Conservation (phyloP, 2,888 invertebrate species). For the Glaucopsyche alexis region DNA sequence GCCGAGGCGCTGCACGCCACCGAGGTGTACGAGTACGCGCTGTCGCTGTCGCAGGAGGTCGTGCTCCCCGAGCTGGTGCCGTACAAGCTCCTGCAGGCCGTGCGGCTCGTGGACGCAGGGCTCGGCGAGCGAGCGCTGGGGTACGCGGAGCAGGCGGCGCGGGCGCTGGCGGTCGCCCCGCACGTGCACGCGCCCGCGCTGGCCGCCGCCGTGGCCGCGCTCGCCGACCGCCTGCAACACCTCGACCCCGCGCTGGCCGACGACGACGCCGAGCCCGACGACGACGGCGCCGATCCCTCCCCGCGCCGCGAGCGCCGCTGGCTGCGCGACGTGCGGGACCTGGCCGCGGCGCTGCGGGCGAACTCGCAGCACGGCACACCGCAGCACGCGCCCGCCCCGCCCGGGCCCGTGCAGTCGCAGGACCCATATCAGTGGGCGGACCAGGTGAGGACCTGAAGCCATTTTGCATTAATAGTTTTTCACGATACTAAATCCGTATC, state of each 20-base stretch:
- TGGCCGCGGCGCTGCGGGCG: slow-evolving; percentile 46
- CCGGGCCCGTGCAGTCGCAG: slow-evolving; percentile 35
- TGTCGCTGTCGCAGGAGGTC: slow-evolving; percentile 87
- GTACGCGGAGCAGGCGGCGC: slow-evolving; percentile 90
- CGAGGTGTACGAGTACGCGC: slow-evolving; percentile 96
- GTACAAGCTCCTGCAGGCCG: slow-evolving; percentile 91
- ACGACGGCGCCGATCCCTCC: slow-evolving; percentile 53
- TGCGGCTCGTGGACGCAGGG: slow-evolving; percentile 86
- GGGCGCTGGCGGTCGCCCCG: slow-evolving; percentile 82
- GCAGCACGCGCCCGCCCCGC: slow-evolving; percentile 42
- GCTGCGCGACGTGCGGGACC: slow-evolving; percentile 52
- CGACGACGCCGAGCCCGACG: slow-evolving; percentile 55
- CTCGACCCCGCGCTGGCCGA: slow-evolving; percentile 78
- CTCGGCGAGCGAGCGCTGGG: slow-evolving; percentile 88
- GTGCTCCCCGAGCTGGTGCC: slow-evolving; percentile 87
- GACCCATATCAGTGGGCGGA: slow-evolving; percentile 45
- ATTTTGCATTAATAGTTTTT: neutral
- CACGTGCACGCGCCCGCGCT: slow-evolving; percentile 78
- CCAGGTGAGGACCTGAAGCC: slow-evolving; percentile 43
- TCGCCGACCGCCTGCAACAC: slow-evolving; percentile 81
- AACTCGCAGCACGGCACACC: slow-evolving; percentile 48
- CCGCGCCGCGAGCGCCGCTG: slow-evolving; percentile 60
- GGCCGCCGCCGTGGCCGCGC: slow-evolving; percentile 78
- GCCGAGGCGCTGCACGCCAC: slow-evolving; percentile 95
- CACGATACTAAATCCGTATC: too few species aligned